Conservation (phyloP, 35 echinoderm and acorn worm species). For the Heliocidaris tuberculata region DNA sequence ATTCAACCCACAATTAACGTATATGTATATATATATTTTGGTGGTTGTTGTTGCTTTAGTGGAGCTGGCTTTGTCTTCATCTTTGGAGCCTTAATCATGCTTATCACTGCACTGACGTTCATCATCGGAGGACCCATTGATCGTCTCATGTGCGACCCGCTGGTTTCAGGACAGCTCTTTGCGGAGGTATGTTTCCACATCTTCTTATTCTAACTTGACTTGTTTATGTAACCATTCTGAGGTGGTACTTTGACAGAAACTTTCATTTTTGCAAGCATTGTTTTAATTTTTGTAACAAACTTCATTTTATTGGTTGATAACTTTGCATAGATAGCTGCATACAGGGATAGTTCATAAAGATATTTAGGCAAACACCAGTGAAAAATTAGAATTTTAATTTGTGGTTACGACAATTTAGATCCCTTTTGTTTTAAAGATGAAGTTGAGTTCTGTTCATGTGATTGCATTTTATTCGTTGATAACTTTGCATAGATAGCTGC, state of each 20-base stretch:
- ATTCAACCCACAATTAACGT: too few relatives aligned
- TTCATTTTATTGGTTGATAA: too few relatives aligned
- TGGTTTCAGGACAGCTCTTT: constrained; percentile 77
- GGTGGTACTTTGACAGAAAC: not conserved
- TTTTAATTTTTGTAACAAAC: not conserved
- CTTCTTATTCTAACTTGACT: not conserved
- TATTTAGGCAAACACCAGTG: too few relatives aligned
- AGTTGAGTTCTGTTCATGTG: too few relatives aligned
- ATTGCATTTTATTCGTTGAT: too few relatives aligned
- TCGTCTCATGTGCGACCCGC: constrained; percentile 84
- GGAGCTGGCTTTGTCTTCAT: constrained; percentile 71
- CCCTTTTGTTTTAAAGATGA: too few relatives aligned
- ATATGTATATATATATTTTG: too few relatives aligned
- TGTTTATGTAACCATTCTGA: not conserved
- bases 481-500: too few relatives aligned
- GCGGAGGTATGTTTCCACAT: constrained; percentile 57
- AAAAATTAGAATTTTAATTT: too few relatives aligned
- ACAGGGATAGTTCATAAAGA: too few relatives aligned
- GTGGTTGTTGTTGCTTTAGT: constrained; percentile 21
- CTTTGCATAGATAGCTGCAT: too few relatives aligned
- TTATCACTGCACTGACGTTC: constrained; percentile 79
- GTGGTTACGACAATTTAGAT: too few relatives aligned
- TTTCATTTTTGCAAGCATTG: not conserved
- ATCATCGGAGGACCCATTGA: constrained; percentile 94
- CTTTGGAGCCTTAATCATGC: constrained; percentile 74